Percentiles rank a stretch among this genome's conserved stretches.
Conservation (phyloP, 2,113 vertebrate species). For the Sigmodon hispidus region DNA sequence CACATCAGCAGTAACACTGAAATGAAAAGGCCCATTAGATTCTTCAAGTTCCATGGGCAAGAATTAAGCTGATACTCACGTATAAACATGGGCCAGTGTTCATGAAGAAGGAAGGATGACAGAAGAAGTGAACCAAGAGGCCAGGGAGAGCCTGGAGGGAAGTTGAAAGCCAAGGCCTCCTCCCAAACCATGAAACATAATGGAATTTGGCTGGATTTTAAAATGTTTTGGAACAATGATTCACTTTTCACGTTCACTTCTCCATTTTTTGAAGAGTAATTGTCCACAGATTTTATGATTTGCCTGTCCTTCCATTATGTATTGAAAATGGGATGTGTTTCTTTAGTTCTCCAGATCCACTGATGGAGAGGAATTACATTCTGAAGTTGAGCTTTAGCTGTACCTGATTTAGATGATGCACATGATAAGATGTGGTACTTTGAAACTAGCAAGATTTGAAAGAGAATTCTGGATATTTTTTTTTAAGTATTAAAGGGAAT, state of each 20-base stretch:
- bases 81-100: neutral
- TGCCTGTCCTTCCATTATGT: neutral
- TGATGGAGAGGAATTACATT: neutral
- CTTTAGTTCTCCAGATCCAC: neutral
- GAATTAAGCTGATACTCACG: neutral
- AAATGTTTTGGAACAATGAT: neutral
- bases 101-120: neutral
- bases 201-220: slow-evolving; percentile 22
- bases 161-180: neutral
- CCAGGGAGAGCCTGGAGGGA: neutral
- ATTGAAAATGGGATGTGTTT: neutral
- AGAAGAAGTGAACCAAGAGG: neutral
- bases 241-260: neutral
- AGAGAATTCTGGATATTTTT: neutral
- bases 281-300: neutral
- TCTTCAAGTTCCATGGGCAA: neutral
- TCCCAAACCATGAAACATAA: neutral
- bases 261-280: neutral
- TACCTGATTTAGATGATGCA: neutral
- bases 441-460: neutral
- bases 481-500: neutral
- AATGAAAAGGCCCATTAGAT: neutral
- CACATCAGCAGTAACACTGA: neutral
- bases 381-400: neutral
- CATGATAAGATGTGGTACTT: neutral